These are phyloP conservation scores for Holothuria leucospilota DNA, from an alignment of 53 echinoderm and acorn worm species.

Conservation along the genomic window DNA sequence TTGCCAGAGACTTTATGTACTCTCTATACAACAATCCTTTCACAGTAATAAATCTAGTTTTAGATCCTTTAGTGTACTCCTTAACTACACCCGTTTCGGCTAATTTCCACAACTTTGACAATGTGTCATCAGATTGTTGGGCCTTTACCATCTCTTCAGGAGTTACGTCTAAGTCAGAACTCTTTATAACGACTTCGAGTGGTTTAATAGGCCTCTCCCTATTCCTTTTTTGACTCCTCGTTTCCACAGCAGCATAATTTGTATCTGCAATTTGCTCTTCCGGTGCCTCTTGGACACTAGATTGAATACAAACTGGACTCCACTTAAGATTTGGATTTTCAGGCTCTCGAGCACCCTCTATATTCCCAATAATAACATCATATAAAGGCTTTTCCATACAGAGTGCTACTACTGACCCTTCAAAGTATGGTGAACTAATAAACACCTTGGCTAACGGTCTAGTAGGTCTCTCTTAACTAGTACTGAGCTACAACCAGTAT, in stretches of 20 bases:
- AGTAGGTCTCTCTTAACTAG: not conserved
- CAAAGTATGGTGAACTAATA: not conserved
- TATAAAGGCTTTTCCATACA: not conserved
- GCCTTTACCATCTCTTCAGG: not conserved
- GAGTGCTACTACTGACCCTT: not conserved
- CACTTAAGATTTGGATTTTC: not conserved
- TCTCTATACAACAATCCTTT: not conserved
- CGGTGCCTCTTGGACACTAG: too few species aligned
- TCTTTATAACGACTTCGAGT: not conserved
- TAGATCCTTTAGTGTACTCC: not conserved
- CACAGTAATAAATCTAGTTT: not conserved
- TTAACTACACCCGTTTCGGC: not conserved
- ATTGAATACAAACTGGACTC: not conserved
- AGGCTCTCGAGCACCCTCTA: not conserved
- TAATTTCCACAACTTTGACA: not conserved
- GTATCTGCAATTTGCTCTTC: not conserved
- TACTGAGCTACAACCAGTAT: conserved; percentile 11
- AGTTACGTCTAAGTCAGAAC: not conserved
- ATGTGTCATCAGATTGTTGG: not conserved
- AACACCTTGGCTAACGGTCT: not conserved
- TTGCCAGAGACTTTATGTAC: not conserved
- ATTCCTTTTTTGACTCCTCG: not conserved
- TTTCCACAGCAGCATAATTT: not conserved
- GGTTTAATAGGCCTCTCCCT: not conserved
- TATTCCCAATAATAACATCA: conserved; percentile 23